Conservation (phyloP, 2,797 vertebrate species). For the Neopelma chrysocephalum region DNA sequence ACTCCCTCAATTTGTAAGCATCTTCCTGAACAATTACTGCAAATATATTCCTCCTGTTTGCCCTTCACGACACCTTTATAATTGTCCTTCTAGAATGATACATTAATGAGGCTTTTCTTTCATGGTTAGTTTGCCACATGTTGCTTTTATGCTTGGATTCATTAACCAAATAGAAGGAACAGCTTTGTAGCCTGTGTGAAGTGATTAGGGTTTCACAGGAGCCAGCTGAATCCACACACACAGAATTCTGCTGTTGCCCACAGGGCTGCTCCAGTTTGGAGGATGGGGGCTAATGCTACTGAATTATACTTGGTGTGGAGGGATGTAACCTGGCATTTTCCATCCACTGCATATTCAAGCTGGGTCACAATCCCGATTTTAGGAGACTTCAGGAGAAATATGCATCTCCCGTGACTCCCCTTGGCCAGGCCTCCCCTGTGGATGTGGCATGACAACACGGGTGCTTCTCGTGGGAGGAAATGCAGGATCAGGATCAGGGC, state of each 20-base stretch:
- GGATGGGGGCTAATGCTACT: neutral
- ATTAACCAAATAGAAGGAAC: slow-evolving; percentile 27
- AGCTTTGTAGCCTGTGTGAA: neutral
- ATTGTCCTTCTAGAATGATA: slow-evolving; percentile 7
- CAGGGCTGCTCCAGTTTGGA: neutral
- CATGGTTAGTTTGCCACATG: slow-evolving; percentile 36
- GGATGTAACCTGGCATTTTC: neutral
- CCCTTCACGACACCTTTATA: neutral
- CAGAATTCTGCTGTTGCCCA: accelerated
- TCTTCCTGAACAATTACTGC: neutral
- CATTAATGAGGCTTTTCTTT: slow-evolving; percentile 52
- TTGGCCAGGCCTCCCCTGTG: neutral
- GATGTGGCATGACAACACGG: too few relatives aligned
- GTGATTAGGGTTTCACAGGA: neutral
- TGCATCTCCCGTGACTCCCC: neutral
- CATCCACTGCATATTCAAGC: neutral
- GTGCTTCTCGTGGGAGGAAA: neutral
- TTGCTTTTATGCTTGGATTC: slow-evolving; percentile 41
- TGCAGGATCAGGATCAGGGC: too few relatives aligned
- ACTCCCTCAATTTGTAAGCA: neutral
- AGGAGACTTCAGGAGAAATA: neutral
- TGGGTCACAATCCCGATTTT: neutral
- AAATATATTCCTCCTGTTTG: neutral
- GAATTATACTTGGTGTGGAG: neutral
- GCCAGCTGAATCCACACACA: neutral